Evolutionary conservation across 2,888 invertebrate species (phyloP).

Genomic region (Acanthosepion pharaonis): DNA sequence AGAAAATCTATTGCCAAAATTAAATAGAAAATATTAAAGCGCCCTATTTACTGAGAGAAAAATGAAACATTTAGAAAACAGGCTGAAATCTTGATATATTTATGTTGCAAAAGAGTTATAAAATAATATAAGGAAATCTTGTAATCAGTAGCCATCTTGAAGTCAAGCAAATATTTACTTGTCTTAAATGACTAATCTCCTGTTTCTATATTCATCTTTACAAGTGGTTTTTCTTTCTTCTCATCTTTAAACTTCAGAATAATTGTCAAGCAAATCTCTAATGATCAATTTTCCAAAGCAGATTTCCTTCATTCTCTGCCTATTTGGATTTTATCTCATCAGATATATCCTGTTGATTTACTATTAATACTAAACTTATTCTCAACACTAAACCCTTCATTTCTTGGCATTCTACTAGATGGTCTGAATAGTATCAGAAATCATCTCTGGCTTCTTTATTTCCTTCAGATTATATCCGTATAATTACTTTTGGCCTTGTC

Average conservation of each 20-base stretch:
- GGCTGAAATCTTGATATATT: too few relatives aligned
- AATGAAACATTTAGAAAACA: too few relatives aligned
- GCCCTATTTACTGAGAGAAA: too few relatives aligned
- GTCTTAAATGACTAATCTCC: neutral
- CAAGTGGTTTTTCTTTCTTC: neutral
- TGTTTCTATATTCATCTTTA: neutral
- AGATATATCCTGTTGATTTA: neutral
- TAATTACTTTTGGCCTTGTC: too few relatives aligned
- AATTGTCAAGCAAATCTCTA: neutral
- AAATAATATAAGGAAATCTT: neutral
- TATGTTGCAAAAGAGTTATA: neutral
- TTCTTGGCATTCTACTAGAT: neutral
- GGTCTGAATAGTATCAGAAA: neutral
- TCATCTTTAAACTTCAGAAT: constrained; percentile 9
- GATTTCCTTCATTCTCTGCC: neutral
- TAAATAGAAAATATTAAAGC: too few relatives aligned
- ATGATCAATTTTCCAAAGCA: constrained; percentile 20
- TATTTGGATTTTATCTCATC: neutral
- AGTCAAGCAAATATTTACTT: neutral
- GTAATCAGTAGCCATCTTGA: neutral
- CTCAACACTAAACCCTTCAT: neutral
- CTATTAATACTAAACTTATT: neutral
- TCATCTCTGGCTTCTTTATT: neutral
- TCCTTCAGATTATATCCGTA: too few relatives aligned
- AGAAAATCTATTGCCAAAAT: too few relatives aligned